A percentile compares a stretch with the other conserved stretches of the same genome.
phyloP scores from a whole-genome alignment of 1,140 invertebrate species.

The Megalopta genalis region DNA sequence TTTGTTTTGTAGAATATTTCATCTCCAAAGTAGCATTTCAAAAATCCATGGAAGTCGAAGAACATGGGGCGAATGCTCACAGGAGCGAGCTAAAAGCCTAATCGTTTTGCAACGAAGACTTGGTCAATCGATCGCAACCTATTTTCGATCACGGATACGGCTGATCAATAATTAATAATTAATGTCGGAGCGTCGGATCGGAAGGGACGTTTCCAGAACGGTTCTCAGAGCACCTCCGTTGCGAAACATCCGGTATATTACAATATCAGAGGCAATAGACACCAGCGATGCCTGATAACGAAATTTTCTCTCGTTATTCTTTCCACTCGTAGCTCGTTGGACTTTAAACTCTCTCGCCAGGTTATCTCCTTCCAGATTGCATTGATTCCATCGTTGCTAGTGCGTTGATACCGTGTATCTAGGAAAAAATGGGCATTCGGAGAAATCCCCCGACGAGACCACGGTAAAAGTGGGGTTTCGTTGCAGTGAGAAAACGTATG shows the following conservation, averaged over 20 bases:
- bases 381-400: not conserved
- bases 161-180: too few relatives aligned
- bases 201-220: too few relatives aligned
- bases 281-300: constrained; percentile 2
- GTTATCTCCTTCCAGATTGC: not conserved
- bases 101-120: too few relatives aligned
- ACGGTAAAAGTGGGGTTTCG: not conserved
- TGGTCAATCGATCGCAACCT: too few relatives aligned
- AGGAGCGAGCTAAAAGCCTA: too few relatives aligned
- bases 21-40: too few relatives aligned
- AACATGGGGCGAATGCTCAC: too few relatives aligned
- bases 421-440: not conserved
- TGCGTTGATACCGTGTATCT: not conserved
- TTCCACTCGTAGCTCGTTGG: not conserved
- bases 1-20: too few relatives aligned
- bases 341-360: not conserved
- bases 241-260: not conserved
- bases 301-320: constrained; percentile 4
- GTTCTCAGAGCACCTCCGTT: not conserved
- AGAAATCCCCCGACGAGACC: not conserved
- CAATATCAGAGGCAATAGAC: not conserved
- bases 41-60: too few relatives aligned
- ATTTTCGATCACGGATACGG: too few relatives aligned
- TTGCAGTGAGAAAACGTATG: not conserved
- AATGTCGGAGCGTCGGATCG: too few relatives aligned